Conservation (phyloP, 2,888 invertebrate species). For the Trichopria drosophilae region DNA sequence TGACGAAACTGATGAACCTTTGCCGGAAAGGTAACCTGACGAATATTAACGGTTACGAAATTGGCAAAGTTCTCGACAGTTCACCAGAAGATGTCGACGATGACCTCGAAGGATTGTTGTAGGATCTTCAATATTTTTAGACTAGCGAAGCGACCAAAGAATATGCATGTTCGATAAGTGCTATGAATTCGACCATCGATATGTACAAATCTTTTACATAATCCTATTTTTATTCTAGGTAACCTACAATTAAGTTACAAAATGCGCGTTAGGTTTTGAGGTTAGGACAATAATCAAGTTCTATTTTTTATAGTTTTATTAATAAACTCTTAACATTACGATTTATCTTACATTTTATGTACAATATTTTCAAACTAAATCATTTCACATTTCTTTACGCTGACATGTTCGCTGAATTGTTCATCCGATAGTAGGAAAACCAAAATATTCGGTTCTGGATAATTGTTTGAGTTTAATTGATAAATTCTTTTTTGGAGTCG, state of each 20-base stretch:
- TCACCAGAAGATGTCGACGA: no score
- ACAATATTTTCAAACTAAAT: not conserved
- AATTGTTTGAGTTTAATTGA: not conserved
- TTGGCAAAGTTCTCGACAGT: no score
- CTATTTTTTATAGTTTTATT: not conserved
- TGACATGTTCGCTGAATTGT: slow-evolving; percentile 13
- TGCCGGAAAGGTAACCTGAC: slow-evolving; percentile 55
- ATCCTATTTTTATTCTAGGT: no score
- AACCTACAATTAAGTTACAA: no score
- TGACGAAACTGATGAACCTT: slow-evolving; percentile 59
- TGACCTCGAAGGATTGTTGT: no score
- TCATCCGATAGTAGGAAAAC: slow-evolving; percentile 9
- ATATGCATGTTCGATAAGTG: no score
- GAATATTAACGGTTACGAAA: slow-evolving; percentile 28
- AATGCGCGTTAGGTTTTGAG: no score
- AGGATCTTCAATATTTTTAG: no score
- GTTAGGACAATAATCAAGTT: not conserved
- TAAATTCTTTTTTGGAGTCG: not conserved
- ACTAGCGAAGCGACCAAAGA: no score
- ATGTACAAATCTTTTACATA: no score
- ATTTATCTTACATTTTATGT: no score
- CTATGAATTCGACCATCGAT: no score
- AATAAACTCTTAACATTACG: not conserved
- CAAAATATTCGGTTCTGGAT: slow-evolving; percentile 5
- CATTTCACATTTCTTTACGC: slow-evolving; percentile 3